Conservation (phyloP, 2,797 vertebrate genomes). For the Valencia hispanica region DNA sequence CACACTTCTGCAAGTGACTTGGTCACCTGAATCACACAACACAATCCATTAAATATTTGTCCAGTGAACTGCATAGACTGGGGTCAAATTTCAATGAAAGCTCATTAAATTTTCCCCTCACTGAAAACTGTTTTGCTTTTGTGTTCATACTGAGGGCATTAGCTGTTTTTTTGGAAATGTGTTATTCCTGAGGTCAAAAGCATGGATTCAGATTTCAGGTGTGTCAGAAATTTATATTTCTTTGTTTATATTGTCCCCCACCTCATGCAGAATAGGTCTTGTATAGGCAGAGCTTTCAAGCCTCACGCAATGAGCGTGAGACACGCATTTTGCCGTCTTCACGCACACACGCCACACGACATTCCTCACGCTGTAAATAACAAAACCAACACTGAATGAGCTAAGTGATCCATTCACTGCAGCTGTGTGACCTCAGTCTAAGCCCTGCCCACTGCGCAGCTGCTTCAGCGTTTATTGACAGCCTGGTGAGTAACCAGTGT, state of each 20-base stretch:
- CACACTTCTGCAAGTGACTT: conserved; percentile 6
- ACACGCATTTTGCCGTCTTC: too few relatives aligned
- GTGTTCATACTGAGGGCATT: conserved; percentile 42
- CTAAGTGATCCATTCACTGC: too few relatives aligned
- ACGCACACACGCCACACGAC: too few relatives aligned
- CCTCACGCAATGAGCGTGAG: too few relatives aligned
- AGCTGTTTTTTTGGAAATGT: conserved; percentile 13
- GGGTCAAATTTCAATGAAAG: conserved; percentile 41
- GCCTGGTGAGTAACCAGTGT: too few relatives aligned
- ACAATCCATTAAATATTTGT: conserved; percentile 55
- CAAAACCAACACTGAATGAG: too few relatives aligned
- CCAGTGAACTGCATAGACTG: conserved; percentile 48
- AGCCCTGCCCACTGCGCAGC: too few relatives aligned
- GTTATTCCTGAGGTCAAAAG: conserved; percentile 8
- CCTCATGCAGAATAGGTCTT: too few relatives aligned
- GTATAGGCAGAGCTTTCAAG: too few relatives aligned
- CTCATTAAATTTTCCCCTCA: conserved; percentile 51
- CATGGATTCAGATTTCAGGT: neutral
- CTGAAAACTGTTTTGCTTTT: conserved; percentile 33
- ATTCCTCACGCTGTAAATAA: too few relatives aligned
- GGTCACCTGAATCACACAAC: conserved; percentile 32
- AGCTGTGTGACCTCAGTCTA: too few relatives aligned
- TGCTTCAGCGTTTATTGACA: too few relatives aligned
- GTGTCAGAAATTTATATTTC: neutral
- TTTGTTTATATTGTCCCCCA: neutral